Percentiles rank a stretch among this genome's conserved stretches.
These are phyloP conservation scores for Takifugu bimaculatus DNA, from an alignment of 2,113 vertebrate genomes.

Conservation along the genomic window DNA sequence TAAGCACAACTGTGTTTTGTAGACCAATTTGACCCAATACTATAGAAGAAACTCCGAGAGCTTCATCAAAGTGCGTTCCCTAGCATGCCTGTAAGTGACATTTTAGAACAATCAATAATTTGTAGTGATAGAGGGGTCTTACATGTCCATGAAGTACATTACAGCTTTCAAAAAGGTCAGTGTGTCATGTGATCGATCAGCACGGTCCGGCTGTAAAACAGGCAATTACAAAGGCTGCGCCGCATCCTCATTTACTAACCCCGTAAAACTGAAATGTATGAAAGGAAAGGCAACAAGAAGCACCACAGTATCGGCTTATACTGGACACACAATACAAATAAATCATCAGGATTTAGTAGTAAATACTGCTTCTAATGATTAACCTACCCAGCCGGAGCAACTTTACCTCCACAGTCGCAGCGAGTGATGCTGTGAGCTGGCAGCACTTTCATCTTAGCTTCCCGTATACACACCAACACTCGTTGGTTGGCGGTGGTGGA, in stretches of 20 bases:
- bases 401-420: no score
- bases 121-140: slow-evolving; percentile 14
- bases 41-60: not conserved
- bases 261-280: slow-evolving; percentile 39
- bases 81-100: slow-evolving; percentile 18
- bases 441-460: no score
- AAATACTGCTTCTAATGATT: no score
- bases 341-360: no score
- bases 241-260: slow-evolving; percentile 28
- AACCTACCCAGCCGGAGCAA: no score
- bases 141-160: slow-evolving; percentile 34
- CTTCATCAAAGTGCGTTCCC: slow-evolving; percentile 14
- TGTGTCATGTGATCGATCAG: slow-evolving; percentile 53
- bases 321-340: not conserved
- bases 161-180: slow-evolving; percentile 45
- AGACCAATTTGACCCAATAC: no score
- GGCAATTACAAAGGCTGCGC: slow-evolving; percentile 29
- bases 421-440: no score
- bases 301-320: slow-evolving; percentile 26
- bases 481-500: no score
- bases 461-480: no score
- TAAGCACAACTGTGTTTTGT: no score
- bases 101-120: slow-evolving; percentile 53
- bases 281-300: slow-evolving; percentile 11
- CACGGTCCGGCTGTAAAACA: slow-evolving; percentile 34